Base-by-base conservation (phyloP, 2,113 vertebrate species). In the Silurus asotus region DNA sequence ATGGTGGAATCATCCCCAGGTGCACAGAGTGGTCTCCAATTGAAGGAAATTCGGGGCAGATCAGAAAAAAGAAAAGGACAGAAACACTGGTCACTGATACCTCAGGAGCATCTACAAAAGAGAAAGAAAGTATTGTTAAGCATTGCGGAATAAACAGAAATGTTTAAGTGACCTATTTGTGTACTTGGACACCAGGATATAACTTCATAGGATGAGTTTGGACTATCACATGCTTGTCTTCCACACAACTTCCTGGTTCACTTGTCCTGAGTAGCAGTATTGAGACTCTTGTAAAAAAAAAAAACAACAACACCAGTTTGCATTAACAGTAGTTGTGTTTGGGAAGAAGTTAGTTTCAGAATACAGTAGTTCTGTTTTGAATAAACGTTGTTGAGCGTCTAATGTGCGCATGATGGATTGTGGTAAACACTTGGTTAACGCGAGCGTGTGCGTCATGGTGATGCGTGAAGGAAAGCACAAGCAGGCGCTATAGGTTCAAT, bases 401-500 rank as follows among this genome's bases (percentile, higher is more conserved):
- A 28, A 84, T 84, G 48, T 59, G 82, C 48, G 37, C 6, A 62
- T 17, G 69, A 74, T 72, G 72, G 78, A 69, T 80, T 64, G 58
- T 56, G 23, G 83, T 88, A 87, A 83, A 67, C 51, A 56, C 20
- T 58, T 74, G 58, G 48, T 58, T 80, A 79, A 23, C 37, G 37
- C 37, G n/a, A 58, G 25, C 86, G 86, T 90, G 61, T 37, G 89
- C 89, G 74, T 55, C 87, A 89, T 88, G 80, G 80, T 88, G 89
- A 85, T 90, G 82, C 83, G 88, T 81, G 37, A 87, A 90, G 85
- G 89, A 84, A 88, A 83, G 62, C 55, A 48, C 72, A 74, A 84
- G 90, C 90, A 87, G 86, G 83, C 90, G 70, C 58, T 82, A 93
- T 89, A 91, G 88, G 87, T 65, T 82, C 48, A 45, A 4, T 83